A percentile compares a stretch with the other conserved stretches of the same genome.
Evolutionary conservation across 1,140 invertebrate species (phyloP).

Genomic region (Procambarus clarkii): DNA sequence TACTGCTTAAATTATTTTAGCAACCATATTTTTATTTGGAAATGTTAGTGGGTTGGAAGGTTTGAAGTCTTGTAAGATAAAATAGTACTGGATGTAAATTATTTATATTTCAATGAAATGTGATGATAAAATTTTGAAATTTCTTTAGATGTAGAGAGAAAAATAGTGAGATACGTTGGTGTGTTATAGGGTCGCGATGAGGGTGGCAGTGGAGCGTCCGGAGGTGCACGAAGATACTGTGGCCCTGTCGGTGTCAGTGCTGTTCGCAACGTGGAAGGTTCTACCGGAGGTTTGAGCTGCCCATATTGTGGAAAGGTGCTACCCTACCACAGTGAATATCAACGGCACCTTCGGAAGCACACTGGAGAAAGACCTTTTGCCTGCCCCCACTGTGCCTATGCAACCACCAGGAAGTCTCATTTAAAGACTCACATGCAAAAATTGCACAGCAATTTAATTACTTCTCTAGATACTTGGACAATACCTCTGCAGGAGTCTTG

Average conservation of each 20-base stretch:
- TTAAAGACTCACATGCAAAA: slow-evolving; percentile 8
- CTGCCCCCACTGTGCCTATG: neutral
- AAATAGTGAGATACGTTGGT: slow-evolving; percentile 3
- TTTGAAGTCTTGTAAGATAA: too few species aligned
- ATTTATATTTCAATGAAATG: neutral
- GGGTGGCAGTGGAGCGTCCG: slow-evolving; percentile 1
- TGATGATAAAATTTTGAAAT: neutral
- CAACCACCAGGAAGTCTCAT: slow-evolving; percentile 4
- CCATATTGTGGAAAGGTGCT: slow-evolving; percentile 7
- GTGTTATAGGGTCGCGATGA: slow-evolving; percentile 11
- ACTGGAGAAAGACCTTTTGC: slow-evolving; percentile 7
- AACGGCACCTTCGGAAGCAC: neutral
- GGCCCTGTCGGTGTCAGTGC: neutral
- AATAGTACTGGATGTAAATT: too few species aligned
- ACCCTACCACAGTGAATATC: slow-evolving; percentile 10
- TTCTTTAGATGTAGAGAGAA: neutral
- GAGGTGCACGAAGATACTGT: slow-evolving; percentile 5
- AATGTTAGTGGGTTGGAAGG: too few species aligned
- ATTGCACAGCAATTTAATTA: neutral
- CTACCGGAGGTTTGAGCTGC: slow-evolving; percentile 4
- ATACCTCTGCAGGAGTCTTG: neutral
- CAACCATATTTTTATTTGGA: too few species aligned
- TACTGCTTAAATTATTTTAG: too few species aligned
- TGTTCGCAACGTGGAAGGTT: neutral
- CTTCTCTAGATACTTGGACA: neutral